Percentiles rank a stretch among this genome's conserved stretches.
Evolutionary conservation across 2,113 vertebrate species (phyloP).

Genomic region (Leucopsar rothschildi): DNA sequence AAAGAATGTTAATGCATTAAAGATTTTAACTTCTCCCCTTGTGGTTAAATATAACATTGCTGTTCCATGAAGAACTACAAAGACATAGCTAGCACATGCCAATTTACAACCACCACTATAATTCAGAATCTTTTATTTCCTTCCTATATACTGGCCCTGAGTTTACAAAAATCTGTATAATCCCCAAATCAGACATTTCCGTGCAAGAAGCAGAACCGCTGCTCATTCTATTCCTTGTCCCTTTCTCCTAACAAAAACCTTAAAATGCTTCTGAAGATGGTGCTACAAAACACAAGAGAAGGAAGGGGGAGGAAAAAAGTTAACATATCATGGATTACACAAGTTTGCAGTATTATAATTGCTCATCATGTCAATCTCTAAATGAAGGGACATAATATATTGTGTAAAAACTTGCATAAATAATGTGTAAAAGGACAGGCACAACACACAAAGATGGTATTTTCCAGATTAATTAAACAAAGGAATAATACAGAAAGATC

Average conservation of each 20-base stretch:
- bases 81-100: background rate
- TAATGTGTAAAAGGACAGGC: background rate
- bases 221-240: background rate
- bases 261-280: background rate
- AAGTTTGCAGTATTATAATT: background rate
- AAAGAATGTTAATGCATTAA: background rate
- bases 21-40: background rate
- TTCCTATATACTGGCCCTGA: background rate
- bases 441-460: background rate
- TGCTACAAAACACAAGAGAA: background rate
- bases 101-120: background rate
- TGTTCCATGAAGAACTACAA: background rate
- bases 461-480: background rate
- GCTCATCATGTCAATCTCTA: background rate
- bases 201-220: background rate
- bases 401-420: background rate
- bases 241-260: background rate
- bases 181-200: background rate
- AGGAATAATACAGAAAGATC: background rate
- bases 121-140: background rate
- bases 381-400: background rate
- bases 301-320: rapidly evolving
- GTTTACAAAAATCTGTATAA: background rate
- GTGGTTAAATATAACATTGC: background rate
- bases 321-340: background rate